phyloP scores from a whole-genome alignment of 2,797 vertebrate genomes.

The Macroramphosus scolopax region DNA sequence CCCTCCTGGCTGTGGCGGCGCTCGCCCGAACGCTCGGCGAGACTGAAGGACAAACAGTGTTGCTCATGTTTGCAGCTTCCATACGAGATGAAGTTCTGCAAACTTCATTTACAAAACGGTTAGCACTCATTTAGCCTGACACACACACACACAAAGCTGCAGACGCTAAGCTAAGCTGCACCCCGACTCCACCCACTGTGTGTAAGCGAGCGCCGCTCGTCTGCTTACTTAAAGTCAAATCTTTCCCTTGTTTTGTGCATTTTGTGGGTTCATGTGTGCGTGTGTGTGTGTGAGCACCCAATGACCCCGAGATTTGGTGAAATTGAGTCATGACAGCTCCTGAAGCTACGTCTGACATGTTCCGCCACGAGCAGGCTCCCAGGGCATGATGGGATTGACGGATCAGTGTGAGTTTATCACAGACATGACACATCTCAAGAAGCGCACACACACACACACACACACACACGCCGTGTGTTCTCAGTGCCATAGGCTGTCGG shows the following conservation, averaged over 20 bases:
- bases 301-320: slow-evolving; percentile 39
- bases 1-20: slow-evolving; percentile 12
- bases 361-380: slow-evolving; percentile 59
- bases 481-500: slow-evolving; percentile 42
- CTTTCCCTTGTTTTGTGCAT: background rate
- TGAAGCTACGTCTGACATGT: slow-evolving; percentile 59
- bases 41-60: slow-evolving; percentile 22
- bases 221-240: too few species aligned
- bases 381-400: slow-evolving; percentile 63
- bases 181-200: too few species aligned
- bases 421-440: slow-evolving; percentile 64
- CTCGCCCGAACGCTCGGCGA: slow-evolving; percentile 8
- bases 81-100: too few species aligned
- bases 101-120: too few species aligned
- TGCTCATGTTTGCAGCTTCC: too few species aligned
- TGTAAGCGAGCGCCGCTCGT: too few species aligned
- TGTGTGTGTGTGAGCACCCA: slow-evolving; percentile 11
- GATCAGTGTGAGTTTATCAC: slow-evolving; percentile 65
- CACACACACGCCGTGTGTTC: slow-evolving; percentile 10
- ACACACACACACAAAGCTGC: too few species aligned
- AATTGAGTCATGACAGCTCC: slow-evolving; percentile 66
- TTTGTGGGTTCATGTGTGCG: slow-evolving; percentile 7
- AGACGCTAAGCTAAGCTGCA: too few species aligned
- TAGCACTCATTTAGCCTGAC: too few species aligned
- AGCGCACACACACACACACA: slow-evolving; percentile 25